Conservation (phyloP, 2,797 vertebrate species). For the Glossophaga mutica region DNA sequence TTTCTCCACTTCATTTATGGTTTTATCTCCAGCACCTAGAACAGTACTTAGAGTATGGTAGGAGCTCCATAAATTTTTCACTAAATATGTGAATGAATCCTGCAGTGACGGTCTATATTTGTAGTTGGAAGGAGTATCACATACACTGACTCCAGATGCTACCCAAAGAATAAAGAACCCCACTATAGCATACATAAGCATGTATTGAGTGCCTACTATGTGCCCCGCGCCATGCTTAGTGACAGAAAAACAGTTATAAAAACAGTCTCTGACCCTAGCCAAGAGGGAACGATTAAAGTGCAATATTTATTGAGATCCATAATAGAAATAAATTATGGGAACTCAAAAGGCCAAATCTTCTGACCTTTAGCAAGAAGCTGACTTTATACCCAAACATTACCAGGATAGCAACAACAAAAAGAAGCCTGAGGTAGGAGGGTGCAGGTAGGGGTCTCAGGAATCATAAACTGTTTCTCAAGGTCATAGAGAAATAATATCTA, state of each 20-base stretch:
- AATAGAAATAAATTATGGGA: conserved; percentile 46
- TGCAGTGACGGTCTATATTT: neutral
- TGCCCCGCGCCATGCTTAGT: neutral
- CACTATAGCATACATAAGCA: neutral
- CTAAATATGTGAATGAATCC: neutral
- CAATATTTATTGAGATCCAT: neutral
- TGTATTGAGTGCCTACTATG: neutral
- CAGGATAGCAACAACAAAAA: neutral
- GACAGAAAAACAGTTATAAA: neutral
- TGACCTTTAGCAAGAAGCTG: conserved; percentile 9
- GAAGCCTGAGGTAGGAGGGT: neutral
- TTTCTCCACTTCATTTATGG: neutral
- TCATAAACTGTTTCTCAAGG: neutral
- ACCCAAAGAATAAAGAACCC: neutral
- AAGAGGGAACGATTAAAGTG: conserved; percentile 7
- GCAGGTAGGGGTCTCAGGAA: neutral
- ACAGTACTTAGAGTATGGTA: neutral
- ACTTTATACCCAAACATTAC: conserved; percentile 34
- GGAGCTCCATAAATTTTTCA: neutral
- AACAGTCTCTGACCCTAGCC: neutral
- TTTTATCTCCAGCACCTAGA: neutral
- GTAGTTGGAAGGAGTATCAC: neutral
- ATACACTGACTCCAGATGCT: neutral
- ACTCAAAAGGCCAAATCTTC: neutral
- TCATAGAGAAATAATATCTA: neutral